These are phyloP conservation scores for Tetragonisca angustula DNA, from an alignment of 2,888 invertebrate species.

Conservation along the genomic window DNA sequence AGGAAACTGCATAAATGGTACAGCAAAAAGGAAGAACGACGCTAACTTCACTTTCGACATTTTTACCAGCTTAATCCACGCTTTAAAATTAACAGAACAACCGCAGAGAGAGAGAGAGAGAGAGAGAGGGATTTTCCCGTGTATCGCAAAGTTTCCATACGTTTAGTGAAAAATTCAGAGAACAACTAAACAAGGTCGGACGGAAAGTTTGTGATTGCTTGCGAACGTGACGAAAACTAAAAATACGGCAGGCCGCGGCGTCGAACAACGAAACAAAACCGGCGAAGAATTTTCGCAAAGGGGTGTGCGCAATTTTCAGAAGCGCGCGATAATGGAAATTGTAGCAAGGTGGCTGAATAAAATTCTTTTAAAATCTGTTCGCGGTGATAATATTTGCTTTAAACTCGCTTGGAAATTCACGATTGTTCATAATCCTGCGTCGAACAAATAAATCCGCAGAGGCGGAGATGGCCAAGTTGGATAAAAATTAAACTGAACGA, in stretches of 20 bases:
- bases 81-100: slow-evolving; percentile 11
- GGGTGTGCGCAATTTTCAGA: no score
- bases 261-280: not conserved
- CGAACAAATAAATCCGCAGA: not conserved
- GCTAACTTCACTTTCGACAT: slow-evolving; percentile 13
- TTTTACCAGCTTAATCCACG: slow-evolving; percentile 10
- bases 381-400: not conserved
- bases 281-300: not conserved
- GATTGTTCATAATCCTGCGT: not conserved
- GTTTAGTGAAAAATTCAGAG: slow-evolving; percentile 14
- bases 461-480: no score
- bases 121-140: not conserved
- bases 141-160: not conserved
- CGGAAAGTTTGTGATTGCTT: not conserved
- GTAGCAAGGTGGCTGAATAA: not conserved
- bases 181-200: slow-evolving; percentile 1
- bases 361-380: not conserved
- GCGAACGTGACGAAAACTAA: slow-evolving; percentile 6
- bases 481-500: not conserved
- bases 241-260: not conserved
- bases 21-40: not conserved
- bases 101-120: no score
- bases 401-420: not conserved
- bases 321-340: no score
- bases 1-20: not conserved